Percentiles rank a stretch among this genome's conserved stretches.
Conservation (phyloP, 2,797 vertebrate species). For the Melanogrammus aeglefinus region DNA sequence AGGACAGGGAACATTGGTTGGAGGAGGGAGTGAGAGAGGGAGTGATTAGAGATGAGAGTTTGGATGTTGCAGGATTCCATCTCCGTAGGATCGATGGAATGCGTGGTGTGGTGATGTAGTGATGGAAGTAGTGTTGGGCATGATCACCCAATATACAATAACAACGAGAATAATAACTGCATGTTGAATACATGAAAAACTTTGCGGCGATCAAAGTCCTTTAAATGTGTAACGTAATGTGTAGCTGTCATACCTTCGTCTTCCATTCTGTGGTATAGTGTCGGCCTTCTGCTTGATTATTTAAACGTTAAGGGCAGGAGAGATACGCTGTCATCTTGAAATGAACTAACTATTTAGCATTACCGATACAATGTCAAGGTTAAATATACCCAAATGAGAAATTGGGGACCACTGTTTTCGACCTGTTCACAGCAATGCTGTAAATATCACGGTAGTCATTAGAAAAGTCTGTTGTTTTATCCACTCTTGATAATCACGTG, state of each 20-base stretch:
- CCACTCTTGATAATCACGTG: not conserved
- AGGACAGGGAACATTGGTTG: not conserved
- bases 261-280: no score
- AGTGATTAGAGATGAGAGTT: slow-evolving; percentile 50
- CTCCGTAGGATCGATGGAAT: slow-evolving; percentile 43
- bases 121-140: not conserved
- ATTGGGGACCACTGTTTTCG: not conserved
- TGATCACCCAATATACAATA: not conserved
- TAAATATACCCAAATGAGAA: not conserved
- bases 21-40: slow-evolving; percentile 40
- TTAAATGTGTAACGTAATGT: not conserved
- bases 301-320: no score
- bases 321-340: no score
- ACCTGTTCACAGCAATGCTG: not conserved
- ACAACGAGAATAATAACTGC: not conserved
- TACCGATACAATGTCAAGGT: not conserved
- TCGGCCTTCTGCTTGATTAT: no score
- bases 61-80: slow-evolving; percentile 40
- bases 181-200: not conserved
- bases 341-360: not conserved
- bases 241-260: not conserved
- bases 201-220: not conserved
- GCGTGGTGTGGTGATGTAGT: slow-evolving; percentile 15
- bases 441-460: not conserved
- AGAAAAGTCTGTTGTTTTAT: not conserved